Evolutionary conservation across 2,113 vertebrate species (phyloP).

Genomic region (Lanius collurio): DNA sequence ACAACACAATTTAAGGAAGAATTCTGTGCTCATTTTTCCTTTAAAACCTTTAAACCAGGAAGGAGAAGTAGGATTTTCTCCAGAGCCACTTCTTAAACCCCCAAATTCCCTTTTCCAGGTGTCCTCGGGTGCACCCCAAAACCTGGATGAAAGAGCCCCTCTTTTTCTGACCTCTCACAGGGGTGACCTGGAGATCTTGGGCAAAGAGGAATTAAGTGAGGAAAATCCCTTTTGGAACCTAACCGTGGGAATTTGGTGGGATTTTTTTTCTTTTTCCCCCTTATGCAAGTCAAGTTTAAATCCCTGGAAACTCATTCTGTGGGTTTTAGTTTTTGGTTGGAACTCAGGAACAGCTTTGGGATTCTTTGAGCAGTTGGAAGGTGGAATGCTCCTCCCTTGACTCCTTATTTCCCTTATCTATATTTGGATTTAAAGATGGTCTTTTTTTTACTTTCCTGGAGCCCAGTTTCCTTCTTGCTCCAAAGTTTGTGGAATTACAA

Average conservation of each 20-base stretch:
- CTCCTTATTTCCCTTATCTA: rapidly evolving
- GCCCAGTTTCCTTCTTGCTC: not conserved
- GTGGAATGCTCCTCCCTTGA: not conserved
- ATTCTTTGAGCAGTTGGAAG: not conserved
- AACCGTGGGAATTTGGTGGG: not conserved
- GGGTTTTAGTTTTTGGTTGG: not conserved
- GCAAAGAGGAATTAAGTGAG: not conserved
- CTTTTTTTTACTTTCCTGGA: not conserved
- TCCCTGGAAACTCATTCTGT: not conserved
- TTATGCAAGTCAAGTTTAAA: not conserved
- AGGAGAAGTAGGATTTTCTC: not conserved
- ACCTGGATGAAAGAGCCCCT: not conserved
- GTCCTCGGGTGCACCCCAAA: not conserved
- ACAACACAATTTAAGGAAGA: not conserved
- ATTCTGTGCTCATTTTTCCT: not conserved
- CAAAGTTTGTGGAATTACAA: not conserved
- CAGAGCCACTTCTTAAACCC: not conserved
- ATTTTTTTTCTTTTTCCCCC: not conserved
- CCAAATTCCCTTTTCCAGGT: not conserved
- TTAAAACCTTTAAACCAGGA: not conserved
- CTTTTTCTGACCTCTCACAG: not conserved
- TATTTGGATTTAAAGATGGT: not conserved
- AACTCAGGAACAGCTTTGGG: not conserved
- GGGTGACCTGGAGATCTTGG: not conserved
- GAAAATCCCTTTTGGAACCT: not conserved